phyloP scores from a whole-genome alignment of 2,888 invertebrate species.

The Eueremaeus valkanovi region DNA sequence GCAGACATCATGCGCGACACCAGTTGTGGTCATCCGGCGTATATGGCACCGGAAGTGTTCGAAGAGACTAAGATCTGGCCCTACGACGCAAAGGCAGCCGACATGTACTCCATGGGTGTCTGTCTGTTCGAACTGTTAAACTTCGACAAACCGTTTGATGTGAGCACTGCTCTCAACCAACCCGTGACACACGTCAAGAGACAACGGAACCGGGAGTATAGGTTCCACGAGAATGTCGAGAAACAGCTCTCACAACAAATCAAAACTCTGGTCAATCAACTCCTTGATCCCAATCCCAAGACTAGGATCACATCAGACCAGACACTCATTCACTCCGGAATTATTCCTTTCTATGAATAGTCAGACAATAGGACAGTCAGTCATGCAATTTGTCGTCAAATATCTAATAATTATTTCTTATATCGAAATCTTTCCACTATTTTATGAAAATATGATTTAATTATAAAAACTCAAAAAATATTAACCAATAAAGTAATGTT shows the following conservation, averaged over 20 bases:
- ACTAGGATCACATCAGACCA: slow-evolving; percentile 16
- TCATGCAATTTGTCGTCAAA: too few relatives aligned
- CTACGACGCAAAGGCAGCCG: slow-evolving; percentile 40
- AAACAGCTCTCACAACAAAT: not conserved
- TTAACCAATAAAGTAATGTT: too few relatives aligned
- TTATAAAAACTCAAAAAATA: too few relatives aligned
- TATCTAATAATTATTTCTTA: too few relatives aligned
- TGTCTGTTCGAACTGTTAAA: slow-evolving; percentile 42
- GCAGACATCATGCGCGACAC: slow-evolving; percentile 16
- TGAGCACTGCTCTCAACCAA: not conserved
- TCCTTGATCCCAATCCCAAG: slow-evolving; percentile 37
- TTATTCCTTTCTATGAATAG: not conserved
- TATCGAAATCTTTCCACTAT: too few relatives aligned
- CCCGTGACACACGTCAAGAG: not conserved
- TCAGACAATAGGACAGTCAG: too few relatives aligned
- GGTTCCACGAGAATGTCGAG: not conserved
- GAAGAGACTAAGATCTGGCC: not conserved
- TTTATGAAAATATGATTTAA: too few relatives aligned
- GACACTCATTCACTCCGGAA: slow-evolving; percentile 42
- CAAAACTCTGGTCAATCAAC: slow-evolving; percentile 34
- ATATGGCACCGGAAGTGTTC: slow-evolving; percentile 41
- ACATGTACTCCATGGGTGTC: slow-evolving; percentile 43
- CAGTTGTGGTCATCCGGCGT: slow-evolving; percentile 37
- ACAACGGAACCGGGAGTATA: not conserved
- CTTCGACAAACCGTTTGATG: slow-evolving; percentile 38